Evolutionary conservation across 2,113 vertebrate genomes (phyloP).

Genomic region (Toxostoma redivivum): DNA sequence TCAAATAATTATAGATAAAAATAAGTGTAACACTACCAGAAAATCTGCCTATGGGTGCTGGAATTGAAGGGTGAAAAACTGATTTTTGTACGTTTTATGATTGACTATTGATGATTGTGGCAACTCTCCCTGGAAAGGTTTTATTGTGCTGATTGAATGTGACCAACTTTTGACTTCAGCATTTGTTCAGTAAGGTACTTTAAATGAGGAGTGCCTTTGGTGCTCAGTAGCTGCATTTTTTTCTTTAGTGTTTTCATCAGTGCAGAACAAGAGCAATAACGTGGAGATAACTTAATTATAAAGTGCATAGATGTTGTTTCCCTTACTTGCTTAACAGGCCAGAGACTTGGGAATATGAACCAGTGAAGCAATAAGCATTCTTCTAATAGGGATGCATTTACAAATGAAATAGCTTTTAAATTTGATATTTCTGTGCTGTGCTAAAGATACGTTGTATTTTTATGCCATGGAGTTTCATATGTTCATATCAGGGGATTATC

Average conservation of each 20-base stretch:
- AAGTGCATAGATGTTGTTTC: slow-evolving; percentile 14
- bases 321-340: not conserved
- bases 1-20: not conserved
- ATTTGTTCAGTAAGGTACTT: slow-evolving; percentile 14
- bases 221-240: not conserved
- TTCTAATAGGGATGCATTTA: not conserved
- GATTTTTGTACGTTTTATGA: not conserved
- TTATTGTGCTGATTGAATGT: not conserved
- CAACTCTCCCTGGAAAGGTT: not conserved
- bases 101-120: not conserved
- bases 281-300: slow-evolving; percentile 21
- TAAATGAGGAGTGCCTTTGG: not conserved
- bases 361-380: not conserved
- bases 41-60: not conserved
- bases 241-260: not conserved
- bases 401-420: not conserved
- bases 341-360: not conserved
- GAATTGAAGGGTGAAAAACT: not conserved
- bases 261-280: not conserved
- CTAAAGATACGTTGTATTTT: not conserved
- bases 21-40: not conserved
- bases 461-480: not conserved
- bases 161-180: not conserved
- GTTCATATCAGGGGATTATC: not conserved
- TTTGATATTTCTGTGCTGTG: not conserved